Conservation (phyloP, 2,888 invertebrate genomes). For the Hydrotaea cyrtoneurina region DNA sequence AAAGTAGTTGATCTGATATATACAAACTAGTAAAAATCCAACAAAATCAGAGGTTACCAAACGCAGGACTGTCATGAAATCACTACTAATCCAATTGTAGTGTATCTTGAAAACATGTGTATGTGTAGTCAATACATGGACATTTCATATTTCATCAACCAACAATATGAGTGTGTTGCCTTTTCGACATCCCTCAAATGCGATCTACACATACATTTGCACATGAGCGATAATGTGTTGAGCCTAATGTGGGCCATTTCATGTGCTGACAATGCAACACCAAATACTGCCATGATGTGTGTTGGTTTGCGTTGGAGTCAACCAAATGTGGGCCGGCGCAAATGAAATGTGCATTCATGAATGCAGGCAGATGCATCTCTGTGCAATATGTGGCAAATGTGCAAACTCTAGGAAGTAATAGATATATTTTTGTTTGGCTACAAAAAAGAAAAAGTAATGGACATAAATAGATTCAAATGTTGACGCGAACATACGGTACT, state of each 20-base stretch:
- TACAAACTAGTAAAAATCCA: no score
- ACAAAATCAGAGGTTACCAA: no score
- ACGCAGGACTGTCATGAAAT: no score
- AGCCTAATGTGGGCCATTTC: constrained; percentile 20
- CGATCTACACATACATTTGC: neutral
- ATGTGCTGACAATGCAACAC: constrained; percentile 32
- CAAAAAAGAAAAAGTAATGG: constrained; percentile 20
- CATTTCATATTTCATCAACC: no score
- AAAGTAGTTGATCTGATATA: no score
- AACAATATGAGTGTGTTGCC: neutral
- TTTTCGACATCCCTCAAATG: neutral
- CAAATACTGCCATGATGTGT: neutral
- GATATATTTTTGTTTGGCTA: neutral
- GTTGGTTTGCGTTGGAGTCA: constrained; percentile 31
- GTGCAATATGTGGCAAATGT: neutral
- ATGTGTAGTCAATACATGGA: no score
- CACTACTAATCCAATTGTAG: no score
- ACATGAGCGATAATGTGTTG: neutral
- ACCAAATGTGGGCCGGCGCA: neutral
- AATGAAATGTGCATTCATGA: neutral
- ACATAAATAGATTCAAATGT: constrained; percentile 30
- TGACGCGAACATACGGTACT: neutral
- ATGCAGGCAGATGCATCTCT: neutral
- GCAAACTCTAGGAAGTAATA: constrained; percentile 32
- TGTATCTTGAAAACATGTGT: no score